These are phyloP conservation scores for Leuciscus idus DNA, from an alignment of 2,113 vertebrate species.

Conservation along the genomic window DNA sequence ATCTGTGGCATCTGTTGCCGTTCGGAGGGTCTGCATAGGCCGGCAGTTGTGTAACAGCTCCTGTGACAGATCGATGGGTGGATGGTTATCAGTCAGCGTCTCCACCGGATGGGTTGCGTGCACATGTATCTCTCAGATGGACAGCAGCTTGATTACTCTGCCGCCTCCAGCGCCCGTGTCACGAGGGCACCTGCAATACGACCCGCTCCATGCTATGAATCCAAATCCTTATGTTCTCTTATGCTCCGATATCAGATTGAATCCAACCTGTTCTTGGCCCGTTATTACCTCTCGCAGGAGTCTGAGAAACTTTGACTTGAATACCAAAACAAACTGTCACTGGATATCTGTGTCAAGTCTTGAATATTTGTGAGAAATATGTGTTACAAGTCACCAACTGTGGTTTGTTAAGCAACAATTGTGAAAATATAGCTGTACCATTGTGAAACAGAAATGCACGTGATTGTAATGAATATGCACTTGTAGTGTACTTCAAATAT, in stretches of 20 bases:
- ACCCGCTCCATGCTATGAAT: not conserved
- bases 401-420: not conserved
- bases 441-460: not conserved
- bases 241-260: not conserved
- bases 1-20: constrained; percentile 55
- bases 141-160: constrained; percentile 89
- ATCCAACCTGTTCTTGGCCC: not conserved
- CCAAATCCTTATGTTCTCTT: not conserved
- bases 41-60: not conserved
- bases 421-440: not conserved
- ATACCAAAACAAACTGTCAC: not conserved
- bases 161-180: constrained; percentile 79
- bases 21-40: not conserved
- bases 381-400: not conserved
- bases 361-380: not conserved
- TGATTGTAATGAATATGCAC: not conserved
- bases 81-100: constrained; percentile 56
- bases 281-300: not conserved
- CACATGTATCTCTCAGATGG: constrained; percentile 86
- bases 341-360: not conserved
- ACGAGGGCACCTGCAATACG: constrained; percentile 70
- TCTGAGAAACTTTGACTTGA: too few relatives aligned
- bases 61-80: not conserved
- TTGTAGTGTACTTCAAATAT: too few relatives aligned
- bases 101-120: constrained; percentile 90